phyloP scores from a whole-genome alignment of 1,140 invertebrate species.

The Trissolcus basalis region DNA sequence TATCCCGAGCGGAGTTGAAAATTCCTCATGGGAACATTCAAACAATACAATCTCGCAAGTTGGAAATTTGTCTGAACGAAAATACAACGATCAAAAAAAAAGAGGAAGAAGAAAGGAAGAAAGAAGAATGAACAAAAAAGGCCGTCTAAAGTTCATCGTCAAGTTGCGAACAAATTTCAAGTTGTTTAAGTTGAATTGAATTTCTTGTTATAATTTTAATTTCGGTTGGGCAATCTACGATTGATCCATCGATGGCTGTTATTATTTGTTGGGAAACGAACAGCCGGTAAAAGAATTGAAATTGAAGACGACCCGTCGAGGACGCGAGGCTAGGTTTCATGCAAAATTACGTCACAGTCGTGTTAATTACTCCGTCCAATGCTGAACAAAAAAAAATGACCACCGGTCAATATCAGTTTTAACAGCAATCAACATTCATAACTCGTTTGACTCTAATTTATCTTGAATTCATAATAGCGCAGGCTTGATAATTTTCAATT shows the following conservation, averaged over 20 bases:
- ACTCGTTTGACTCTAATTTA: too few species aligned
- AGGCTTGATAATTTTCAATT: too few species aligned
- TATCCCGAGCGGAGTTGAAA: too few species aligned
- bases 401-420: not conserved
- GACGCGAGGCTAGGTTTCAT: constrained; percentile 25
- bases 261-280: too few species aligned
- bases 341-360: not conserved
- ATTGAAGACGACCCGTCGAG: constrained; percentile 16
- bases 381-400: not conserved
- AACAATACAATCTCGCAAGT: not conserved
- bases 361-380: not conserved
- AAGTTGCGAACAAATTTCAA: too few species aligned
- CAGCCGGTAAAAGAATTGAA: constrained; percentile 32
- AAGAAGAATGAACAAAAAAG: too few species aligned
- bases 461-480: too few species aligned
- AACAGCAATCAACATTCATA: not conserved
- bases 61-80: not conserved
- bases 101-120: too few species aligned
- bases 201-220: not conserved
- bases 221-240: not conserved
- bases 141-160: too few species aligned
- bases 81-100: not conserved
- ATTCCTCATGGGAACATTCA: not conserved
- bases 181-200: too few species aligned
- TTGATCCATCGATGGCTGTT: too few species aligned